Evolutionary conservation across 2,113 vertebrate species (phyloP), one percentile per base, ranked within the genome.

Genomic region (Myocastor coypus): DNA sequence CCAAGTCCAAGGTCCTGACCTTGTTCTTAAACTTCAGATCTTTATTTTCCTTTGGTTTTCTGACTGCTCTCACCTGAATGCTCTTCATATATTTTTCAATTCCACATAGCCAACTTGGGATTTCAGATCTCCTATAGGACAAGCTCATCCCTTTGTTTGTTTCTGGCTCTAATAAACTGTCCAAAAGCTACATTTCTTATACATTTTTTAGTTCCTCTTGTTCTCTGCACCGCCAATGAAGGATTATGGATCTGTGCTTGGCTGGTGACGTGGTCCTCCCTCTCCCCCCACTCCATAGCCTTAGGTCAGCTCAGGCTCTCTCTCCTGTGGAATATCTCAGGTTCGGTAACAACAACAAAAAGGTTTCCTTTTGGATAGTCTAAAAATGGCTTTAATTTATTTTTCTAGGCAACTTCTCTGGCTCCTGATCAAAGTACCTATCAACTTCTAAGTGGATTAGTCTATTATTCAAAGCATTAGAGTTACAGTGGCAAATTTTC

Each of bases 371-470:
- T 63, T 50, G 32, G 64, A 82, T 42, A 86, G 52, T 93, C 89
- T 73, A 64, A 66, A 94, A 96, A 80, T 57, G 13, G 63, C 42
- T 88, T 96, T 59, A 87, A 84, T 95, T 88, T 80, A 89, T 94
- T 97, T 80, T 97, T 81, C 93, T 85, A 50, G 87, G 82, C 89
- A 95, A 88, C 75, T 77, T 96, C 86, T 57, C 91, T 95, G 90
- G 92, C 87, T 96, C 40, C n/a, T n/a, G 84, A 97, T 96, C 86
- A 97, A 96, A 97, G 92, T 66, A 61, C 52, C 94, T 94, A 61
- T 85, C 96, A 92, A 97, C 84, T 85, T 4, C 0, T 83, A 95
- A 94, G 84, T 86, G 92, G 87, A 97, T 97, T 94, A 95, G 89
- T 93, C 87, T 98, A 92, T 73, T 93, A 92, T 75, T 83, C 89